Conservation (phyloP, 2,113 vertebrate species). For the Myanophis thanlyinensis region DNA sequence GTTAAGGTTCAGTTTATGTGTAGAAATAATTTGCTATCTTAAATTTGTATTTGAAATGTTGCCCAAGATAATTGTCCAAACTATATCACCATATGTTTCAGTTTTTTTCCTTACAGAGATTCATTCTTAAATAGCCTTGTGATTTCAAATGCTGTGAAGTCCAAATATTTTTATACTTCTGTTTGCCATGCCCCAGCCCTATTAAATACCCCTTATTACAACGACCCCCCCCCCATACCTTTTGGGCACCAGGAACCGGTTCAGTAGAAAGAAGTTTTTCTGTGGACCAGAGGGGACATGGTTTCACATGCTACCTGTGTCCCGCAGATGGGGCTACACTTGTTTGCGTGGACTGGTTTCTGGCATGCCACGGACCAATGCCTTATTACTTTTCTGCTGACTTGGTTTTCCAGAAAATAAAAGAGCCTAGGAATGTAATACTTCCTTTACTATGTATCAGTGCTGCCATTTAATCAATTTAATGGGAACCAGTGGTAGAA, state of each 20-base stretch:
- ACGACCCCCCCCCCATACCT: no score
- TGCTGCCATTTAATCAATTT: neutral
- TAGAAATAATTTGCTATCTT: neutral
- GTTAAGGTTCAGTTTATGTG: neutral
- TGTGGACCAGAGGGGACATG: no score
- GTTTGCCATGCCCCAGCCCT: neutral
- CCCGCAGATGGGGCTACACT: no score
- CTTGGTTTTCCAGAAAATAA: neutral
- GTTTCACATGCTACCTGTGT: no score
- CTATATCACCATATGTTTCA: fast-evolving
- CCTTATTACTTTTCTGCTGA: neutral
- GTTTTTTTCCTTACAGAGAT: neutral
- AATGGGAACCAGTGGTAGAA: neutral
- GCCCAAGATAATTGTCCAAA: neutral
- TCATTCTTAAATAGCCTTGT: neutral
- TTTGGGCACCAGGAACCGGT: no score
- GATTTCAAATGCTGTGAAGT: neutral
- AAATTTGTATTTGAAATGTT: neutral
- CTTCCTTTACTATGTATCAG: slow-evolving; percentile 20
- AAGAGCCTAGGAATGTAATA: neutral
- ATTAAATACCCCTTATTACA: neutral
- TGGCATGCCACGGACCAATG: no score
- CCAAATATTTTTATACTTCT: fast-evolving
- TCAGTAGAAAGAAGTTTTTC: no score
- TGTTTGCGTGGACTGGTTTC: no score